Percentiles rank a stretch among this genome's conserved stretches.
Conservation (phyloP, 2,888 invertebrate genomes). For the Ophion slaviceki region DNA sequence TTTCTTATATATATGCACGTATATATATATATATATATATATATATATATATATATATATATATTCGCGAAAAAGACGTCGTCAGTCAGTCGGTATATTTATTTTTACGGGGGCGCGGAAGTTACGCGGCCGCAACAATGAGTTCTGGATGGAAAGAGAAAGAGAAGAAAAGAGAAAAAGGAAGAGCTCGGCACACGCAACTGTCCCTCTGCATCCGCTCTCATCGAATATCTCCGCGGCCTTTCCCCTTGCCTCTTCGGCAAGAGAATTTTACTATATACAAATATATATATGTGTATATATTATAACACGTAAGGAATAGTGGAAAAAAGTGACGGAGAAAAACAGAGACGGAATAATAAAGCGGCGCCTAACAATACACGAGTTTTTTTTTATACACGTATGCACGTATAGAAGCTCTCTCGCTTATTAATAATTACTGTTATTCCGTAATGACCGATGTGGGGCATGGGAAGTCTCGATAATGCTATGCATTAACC, state of each 20-base stretch:
- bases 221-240: conserved; percentile 79
- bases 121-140: conserved; percentile 62
- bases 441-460: conserved; percentile 83
- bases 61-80: conserved; percentile 29
- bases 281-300: neutral
- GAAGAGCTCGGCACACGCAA: conserved; percentile 76
- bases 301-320: conserved; percentile 17
- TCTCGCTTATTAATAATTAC: conserved; percentile 82
- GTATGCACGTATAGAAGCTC: conserved; percentile 54
- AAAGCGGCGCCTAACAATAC: conserved; percentile 63
- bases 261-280: conserved; percentile 53
- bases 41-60: conserved; percentile 31
- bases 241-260: conserved; percentile 64
- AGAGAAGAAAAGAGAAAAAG: conserved; percentile 38
- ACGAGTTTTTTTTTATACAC: conserved; percentile 24
- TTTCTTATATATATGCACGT: conserved; percentile 13
- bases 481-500: conserved; percentile 83
- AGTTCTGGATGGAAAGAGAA: conserved; percentile 57
- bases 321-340: conserved; percentile 55
- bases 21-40: neutral
- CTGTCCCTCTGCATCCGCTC: conserved; percentile 83
- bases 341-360: conserved; percentile 54
- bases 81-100: conserved; percentile 75
- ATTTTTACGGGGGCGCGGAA: conserved; percentile 69
- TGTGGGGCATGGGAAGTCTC: conserved; percentile 82